Evolutionary conservation across 1,140 invertebrate genomes (phyloP).

Genomic region (Ephestia elutella): DNA sequence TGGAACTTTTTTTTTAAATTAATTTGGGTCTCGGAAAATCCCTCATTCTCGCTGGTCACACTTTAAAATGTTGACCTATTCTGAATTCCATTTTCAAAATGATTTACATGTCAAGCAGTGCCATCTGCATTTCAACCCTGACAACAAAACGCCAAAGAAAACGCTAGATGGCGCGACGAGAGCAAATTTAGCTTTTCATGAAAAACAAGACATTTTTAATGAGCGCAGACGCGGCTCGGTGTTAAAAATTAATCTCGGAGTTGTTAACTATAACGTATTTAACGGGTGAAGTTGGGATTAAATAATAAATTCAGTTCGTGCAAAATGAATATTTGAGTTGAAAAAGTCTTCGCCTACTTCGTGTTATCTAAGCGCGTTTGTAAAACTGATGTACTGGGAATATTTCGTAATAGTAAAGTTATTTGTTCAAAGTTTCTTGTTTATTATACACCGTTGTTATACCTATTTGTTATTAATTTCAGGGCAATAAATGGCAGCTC

Average conservation of each 20-base stretch:
- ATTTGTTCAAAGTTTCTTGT: no score
- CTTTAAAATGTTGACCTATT: no score
- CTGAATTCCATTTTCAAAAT: no score
- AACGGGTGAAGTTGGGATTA: conserved; percentile 30
- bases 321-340: conserved; percentile 31
- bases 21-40: no score
- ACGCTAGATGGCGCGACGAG: not conserved
- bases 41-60: no score
- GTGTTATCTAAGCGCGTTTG: conserved; percentile 12
- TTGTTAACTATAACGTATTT: conserved; percentile 36
- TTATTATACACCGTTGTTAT: no score
- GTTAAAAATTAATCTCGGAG: conserved; percentile 35
- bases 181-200: not conserved
- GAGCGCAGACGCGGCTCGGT: conserved; percentile 19
- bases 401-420: not conserved
- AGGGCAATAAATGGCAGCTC: no score
- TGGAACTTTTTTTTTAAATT: no score
- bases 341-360: not conserved
- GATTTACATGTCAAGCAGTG: no score
- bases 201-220: conserved; percentile 17
- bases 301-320: conserved; percentile 30
- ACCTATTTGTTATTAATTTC: no score
- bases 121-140: not conserved
- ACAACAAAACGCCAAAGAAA: not conserved
- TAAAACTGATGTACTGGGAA: not conserved